Conservation (phyloP, 2,797 vertebrate genomes). For the Liasis olivaceus region DNA sequence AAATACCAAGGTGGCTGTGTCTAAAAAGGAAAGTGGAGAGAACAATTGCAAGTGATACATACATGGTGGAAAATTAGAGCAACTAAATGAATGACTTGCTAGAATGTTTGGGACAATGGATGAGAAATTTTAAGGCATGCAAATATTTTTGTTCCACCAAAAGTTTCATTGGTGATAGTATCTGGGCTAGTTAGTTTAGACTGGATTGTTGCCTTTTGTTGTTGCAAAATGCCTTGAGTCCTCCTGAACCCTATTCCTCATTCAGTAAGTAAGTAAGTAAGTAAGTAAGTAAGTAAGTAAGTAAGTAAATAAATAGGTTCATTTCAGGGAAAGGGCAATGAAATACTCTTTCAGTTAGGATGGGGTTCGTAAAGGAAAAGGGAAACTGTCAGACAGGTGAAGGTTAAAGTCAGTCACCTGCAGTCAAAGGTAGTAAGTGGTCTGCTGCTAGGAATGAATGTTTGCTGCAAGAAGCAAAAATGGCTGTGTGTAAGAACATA, state of each 20-base stretch:
- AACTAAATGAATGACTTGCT: neutral
- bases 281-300: too few species aligned
- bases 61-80: neutral
- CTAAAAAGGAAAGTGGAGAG: neutral
- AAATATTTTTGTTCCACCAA: neutral
- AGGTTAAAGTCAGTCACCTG: neutral
- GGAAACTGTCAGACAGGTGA: neutral
- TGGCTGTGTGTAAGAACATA: neutral
- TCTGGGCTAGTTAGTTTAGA: neutral
- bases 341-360: neutral
- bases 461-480: neutral
- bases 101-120: neutral
- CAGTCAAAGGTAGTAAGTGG: neutral
- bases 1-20: neutral
- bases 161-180: neutral
- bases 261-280: too few species aligned
- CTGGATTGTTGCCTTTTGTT: neutral
- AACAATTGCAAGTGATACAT: neutral
- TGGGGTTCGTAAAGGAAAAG: neutral
- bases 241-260: neutral
- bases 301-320: too few species aligned
- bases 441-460: neutral
- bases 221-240: neutral
- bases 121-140: neutral
- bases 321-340: neutral